phyloP scores from a whole-genome alignment of 2,797 vertebrate species.

The Malacoctenus gilli region DNA sequence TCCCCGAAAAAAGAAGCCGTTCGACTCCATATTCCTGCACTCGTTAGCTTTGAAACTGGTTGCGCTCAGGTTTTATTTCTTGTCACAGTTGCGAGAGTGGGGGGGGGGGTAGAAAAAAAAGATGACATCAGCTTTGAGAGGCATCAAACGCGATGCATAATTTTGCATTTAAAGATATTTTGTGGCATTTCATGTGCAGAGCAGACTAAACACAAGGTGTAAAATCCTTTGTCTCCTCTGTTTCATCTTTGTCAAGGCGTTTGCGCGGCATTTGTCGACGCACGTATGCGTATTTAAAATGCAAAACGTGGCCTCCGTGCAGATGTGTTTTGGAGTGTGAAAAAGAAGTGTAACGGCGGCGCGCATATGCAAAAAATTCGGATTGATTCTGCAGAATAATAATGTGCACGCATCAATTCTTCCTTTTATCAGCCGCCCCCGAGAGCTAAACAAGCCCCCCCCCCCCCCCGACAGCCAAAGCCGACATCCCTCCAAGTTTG shows the following conservation, averaged over 20 bases:
- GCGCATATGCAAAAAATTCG: conserved; percentile 1
- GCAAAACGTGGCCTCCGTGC: conserved; percentile 1
- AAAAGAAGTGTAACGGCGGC: conserved; percentile 19
- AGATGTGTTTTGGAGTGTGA: not conserved
- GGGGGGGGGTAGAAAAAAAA: conserved; percentile 6
- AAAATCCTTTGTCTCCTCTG: conserved; percentile 13
- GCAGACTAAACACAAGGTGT: conserved; percentile 31
- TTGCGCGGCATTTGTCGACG: conserved; percentile 5
- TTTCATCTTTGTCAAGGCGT: conserved; percentile 17
- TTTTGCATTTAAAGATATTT: conserved; percentile 46
- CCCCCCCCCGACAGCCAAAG: conserved; percentile 42
- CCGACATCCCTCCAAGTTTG: conserved; percentile 58
- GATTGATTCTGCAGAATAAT: conserved; percentile 19
- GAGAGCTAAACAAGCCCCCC: conserved; percentile 49
- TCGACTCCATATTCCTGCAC: conserved; percentile 38
- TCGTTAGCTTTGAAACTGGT: conserved; percentile 34
- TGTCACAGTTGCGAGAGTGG: conserved; percentile 38
- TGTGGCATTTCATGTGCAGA: conserved; percentile 34
- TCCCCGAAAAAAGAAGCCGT: conserved; percentile 25
- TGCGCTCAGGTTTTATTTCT: conserved; percentile 38
- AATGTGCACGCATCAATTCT: conserved; percentile 14
- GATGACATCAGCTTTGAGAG: conserved; percentile 32
- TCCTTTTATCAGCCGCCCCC: conserved; percentile 38
- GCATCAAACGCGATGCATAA: conserved; percentile 56
- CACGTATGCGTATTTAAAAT: conserved; percentile 2